A percentile compares a stretch with the other conserved stretches of the same genome.
Evolutionary conservation across 2,113 vertebrate species (phyloP).

Genomic region (Origma solitaria): DNA sequence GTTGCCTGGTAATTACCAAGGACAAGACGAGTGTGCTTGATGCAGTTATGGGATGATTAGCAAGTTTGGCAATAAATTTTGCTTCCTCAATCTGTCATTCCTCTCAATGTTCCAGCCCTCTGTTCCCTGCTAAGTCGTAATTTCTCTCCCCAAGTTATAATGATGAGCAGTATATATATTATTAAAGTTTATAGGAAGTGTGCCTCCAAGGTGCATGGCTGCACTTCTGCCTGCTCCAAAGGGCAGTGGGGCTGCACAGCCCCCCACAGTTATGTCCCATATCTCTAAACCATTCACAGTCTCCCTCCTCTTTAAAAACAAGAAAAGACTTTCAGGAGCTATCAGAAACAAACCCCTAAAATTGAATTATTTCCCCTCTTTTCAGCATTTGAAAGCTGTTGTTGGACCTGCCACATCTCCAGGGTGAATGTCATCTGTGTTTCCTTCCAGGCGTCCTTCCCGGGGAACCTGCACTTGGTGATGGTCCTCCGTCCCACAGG

Average conservation of each 20-base stretch:
- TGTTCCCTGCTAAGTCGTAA: neutral
- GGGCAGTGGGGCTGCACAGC: neutral
- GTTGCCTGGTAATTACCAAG: conserved; percentile 30
- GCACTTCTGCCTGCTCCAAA: neutral
- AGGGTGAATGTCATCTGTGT: neutral
- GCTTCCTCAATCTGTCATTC: neutral
- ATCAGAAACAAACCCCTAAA: neutral
- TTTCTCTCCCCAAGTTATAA: neutral
- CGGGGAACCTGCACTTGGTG: conserved; percentile 91
- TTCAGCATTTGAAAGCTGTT: fast-evolving
- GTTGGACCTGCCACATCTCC: neutral
- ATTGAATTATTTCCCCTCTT: fast-evolving
- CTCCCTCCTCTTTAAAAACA: neutral
- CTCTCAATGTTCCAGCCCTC: neutral
- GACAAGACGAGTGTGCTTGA: neutral
- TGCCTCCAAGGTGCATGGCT: neutral
- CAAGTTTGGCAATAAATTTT: conserved; percentile 10
- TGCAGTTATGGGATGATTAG: conserved; percentile 25
- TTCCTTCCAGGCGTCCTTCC: conserved; percentile 84
- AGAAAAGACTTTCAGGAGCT: neutral
- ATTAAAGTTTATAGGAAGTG: neutral
- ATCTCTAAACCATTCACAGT: neutral
- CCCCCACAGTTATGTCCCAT: fast-evolving
- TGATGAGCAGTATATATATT: neutral
- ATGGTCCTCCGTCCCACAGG: conserved; percentile 93